Base-by-base conservation (phyloP, 2,113 vertebrate species). In the Crotophaga sulcirostris region DNA sequence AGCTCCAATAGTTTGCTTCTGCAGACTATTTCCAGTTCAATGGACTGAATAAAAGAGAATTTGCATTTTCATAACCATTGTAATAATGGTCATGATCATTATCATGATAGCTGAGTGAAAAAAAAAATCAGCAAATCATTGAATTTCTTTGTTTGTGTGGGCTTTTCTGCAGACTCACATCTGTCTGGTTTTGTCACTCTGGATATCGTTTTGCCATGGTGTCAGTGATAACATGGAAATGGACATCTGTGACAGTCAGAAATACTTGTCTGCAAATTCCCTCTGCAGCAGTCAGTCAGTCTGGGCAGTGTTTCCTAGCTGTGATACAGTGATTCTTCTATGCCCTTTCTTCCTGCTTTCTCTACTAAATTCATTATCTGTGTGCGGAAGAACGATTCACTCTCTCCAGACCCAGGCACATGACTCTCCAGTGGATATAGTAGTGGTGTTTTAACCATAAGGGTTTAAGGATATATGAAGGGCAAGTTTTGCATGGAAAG, bases 51-150 rank as follows among this genome's bases (percentile, higher is more conserved):
- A 83, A 93, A 90, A 84, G 77, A 94, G 76, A 88, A 93, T 97
- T 92, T 96, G 77, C 91, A 94, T 97, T 96, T 97, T 97, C 79
- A 94, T 93, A 93, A 87, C 51, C 25, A 10, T 87, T 92, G 47
- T 91, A 93, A 91, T 96, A 97, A 93, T 66, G 44, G 64, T 91
- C 82, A 26, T 66, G 77, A 72, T 89, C 64, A 49, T 91, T 80
- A 74, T 73, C 89, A 52, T 73, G 84, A 84, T 87, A 80, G 36
- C 92, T 70, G 93, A 94, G 42, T 28, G 2, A 70, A 84, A 88
- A 83, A 59, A 11, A 52, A 76, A 93, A 92, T 90, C 82, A 96
- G 78, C 34, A 96, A 82, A 78, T 62, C 2, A 4, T 4, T 38
- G 54, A 45, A 31, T 84, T 90, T 84, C 44, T 82, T 79, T 91